Evolutionary conservation across 2,797 vertebrate species (phyloP).

Genomic region (Crocidura indochinensis): DNA sequence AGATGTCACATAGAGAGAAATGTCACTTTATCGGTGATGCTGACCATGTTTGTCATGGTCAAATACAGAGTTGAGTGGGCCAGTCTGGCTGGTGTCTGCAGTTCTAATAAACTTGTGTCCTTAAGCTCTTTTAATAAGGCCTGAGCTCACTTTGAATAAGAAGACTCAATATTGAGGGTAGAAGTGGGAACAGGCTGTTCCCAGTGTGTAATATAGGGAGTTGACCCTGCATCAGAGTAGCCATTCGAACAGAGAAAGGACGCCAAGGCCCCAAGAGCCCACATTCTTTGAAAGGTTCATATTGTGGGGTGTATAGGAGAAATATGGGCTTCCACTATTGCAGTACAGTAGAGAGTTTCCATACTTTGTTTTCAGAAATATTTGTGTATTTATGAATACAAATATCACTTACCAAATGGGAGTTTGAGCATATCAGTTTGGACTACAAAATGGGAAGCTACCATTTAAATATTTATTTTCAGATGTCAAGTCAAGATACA

Average conservation of each 20-base stretch:
- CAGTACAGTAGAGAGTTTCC: not conserved
- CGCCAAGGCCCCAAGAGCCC: not conserved
- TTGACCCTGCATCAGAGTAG: not conserved
- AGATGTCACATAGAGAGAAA: not conserved
- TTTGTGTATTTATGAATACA: too few species aligned
- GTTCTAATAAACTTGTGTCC: too few species aligned
- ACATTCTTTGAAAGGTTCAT: rapidly evolving
- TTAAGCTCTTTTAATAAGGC: not conserved
- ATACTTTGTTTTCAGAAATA: not conserved
- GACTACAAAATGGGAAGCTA: too few species aligned
- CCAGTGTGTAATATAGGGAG: not conserved
- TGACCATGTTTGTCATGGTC: not conserved
- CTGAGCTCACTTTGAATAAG: not conserved
- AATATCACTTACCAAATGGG: too few species aligned
- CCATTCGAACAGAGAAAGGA: not conserved
- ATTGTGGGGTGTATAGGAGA: too few species aligned
- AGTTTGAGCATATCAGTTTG: too few species aligned
- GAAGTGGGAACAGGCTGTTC: not conserved
- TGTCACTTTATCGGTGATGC: not conserved
- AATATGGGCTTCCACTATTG: not conserved
- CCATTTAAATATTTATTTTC: too few species aligned
- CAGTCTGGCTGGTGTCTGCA: not conserved
- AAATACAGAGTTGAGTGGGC: not conserved
- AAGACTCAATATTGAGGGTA: too few species aligned
- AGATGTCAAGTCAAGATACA: too few species aligned